Conservation (phyloP, 23 tunicate species). For the Corella eumyota region DNA sequence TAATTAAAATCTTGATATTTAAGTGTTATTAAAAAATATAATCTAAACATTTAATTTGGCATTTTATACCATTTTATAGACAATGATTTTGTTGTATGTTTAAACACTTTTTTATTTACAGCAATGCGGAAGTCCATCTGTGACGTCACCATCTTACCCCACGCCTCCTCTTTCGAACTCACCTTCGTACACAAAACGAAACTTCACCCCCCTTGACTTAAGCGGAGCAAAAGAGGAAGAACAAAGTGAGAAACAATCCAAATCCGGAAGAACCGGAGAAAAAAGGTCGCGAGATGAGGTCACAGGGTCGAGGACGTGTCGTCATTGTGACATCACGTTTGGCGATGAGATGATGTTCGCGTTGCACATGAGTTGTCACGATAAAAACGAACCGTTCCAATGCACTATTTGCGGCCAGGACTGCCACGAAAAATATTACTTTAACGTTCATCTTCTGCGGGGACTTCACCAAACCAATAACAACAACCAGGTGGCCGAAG, state of each 20-base stretch:
- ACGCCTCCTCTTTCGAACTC: conserved; percentile 53
- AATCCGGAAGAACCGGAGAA: conserved; percentile 26
- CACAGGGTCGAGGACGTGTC: conserved; percentile 37
- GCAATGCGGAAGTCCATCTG: conserved; percentile 11
- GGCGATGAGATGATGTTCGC: conserved; percentile 95
- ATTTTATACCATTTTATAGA: too few species aligned
- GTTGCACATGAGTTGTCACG: conserved; percentile 96
- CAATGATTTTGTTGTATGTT: too few species aligned
- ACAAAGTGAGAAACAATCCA: conserved; percentile 10
- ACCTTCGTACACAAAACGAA: conserved; percentile 18
- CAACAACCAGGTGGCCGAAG: conserved; percentile 3
- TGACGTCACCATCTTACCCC: conserved; percentile 32
- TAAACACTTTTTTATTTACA: too few species aligned
- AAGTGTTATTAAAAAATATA: too few species aligned
- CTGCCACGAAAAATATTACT: conserved; percentile 90
- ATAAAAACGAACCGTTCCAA: conserved; percentile 64
- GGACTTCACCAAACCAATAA: conserved; percentile 63
- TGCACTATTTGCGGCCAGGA: conserved; percentile 92
- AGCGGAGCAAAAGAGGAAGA: conserved; percentile 47
- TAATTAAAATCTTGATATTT: too few species aligned
- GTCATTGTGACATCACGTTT: conserved; percentile 74
- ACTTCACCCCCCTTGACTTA: conserved; percentile 29
- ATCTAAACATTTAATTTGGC: too few species aligned
- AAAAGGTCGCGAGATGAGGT: not conserved
- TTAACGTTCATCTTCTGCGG: conserved; percentile 84